Evolutionary conservation across 2,888 invertebrate species (phyloP).

Genomic region (Chymomyza amoena): DNA sequence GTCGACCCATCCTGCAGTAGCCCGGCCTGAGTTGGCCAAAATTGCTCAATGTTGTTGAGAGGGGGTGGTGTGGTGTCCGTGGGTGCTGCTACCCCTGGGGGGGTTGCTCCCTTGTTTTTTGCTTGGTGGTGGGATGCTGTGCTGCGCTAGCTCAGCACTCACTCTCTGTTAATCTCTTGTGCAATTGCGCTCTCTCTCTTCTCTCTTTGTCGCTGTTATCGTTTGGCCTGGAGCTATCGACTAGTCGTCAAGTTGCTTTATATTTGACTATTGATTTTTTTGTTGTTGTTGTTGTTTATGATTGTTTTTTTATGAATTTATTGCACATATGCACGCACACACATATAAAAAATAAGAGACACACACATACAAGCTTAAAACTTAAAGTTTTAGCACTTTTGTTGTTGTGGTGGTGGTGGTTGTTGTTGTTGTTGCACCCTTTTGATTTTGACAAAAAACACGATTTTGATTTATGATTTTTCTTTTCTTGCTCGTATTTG

Average conservation of each 20-base stretch:
- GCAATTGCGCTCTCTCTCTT: too few species aligned
- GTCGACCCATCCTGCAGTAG: conserved; percentile 74
- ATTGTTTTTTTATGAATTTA: conserved; percentile 37
- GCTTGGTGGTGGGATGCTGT: conserved; percentile 45
- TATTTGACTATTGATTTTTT: conserved; percentile 10
- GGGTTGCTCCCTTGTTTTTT: too few species aligned
- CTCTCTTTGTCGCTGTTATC: too few species aligned
- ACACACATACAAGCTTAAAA: conserved; percentile 14
- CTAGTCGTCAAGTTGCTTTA: conserved; percentile 1
- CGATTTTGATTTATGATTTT: not conserved
- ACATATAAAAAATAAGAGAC: conserved; percentile 29
- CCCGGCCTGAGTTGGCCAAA: not conserved
- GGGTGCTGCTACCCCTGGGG: not conserved
- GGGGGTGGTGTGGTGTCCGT: conserved; percentile 10
- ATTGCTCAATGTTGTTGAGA: not conserved
- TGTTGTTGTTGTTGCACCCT: conserved; percentile 39
- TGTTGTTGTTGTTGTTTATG: conserved; percentile 32
- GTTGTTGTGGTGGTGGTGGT: conserved; percentile 22
- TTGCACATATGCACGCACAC: conserved; percentile 54
- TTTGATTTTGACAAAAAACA: conserved; percentile 5
- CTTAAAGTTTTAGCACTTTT: not conserved
- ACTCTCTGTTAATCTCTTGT: not conserved
- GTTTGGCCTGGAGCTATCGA: too few species aligned
- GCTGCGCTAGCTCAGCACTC: not conserved
- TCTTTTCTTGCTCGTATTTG: too few species aligned